Base-by-base conservation (phyloP, 2,113 vertebrate genomes). In the Leucoraja erinaceus region DNA sequence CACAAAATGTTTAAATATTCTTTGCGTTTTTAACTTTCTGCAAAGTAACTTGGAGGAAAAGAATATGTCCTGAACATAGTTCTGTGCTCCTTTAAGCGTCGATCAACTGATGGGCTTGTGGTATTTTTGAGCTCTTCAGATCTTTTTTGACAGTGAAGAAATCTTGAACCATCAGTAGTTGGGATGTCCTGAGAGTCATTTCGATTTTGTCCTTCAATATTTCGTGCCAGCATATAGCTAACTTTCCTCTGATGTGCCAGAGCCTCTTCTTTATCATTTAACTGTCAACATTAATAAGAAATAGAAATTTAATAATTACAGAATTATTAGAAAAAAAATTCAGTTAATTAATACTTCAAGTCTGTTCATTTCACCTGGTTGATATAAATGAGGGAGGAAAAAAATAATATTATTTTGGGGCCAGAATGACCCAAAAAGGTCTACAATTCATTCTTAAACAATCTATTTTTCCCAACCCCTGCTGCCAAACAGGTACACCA, bases 211-310 rank as follows among this genome's bases (percentile, higher is more conserved):
- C 95, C 95, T 94, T 98, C 97, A 4, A 97, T 93, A 0, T 95
- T 96, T 14, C 95, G 96, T 0, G 98, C 98, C 70, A 99, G 95
- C 98, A 99, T 98, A 94, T 98, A 97, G 94, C 98, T 99, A 63
- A 99, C 98, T 95, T 98, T 99, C 93, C 97, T 97, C 94, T 99
- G 98, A 94, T 99, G 98, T 2, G 98, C 98, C 94, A 99, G 93
- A 8, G 97, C 97, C 94, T 97, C 98, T 93, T 99, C 98, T 94
- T 98, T 99, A 94, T 99, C 98, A 68, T 98, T 98, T 68, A 99
- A 93, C 98, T 99, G 93, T 28, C 56, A 93, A 31, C 86, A 7
- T 81, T 47, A 83, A 61, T 91, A 93, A 93, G 0, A 63, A 28
- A 54, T 59, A 33, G 61, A 91, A 20, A 28, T 11, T 91, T 25